Base-by-base conservation (phyloP, 2,113 vertebrate genomes). In the Perca flavescens region DNA sequence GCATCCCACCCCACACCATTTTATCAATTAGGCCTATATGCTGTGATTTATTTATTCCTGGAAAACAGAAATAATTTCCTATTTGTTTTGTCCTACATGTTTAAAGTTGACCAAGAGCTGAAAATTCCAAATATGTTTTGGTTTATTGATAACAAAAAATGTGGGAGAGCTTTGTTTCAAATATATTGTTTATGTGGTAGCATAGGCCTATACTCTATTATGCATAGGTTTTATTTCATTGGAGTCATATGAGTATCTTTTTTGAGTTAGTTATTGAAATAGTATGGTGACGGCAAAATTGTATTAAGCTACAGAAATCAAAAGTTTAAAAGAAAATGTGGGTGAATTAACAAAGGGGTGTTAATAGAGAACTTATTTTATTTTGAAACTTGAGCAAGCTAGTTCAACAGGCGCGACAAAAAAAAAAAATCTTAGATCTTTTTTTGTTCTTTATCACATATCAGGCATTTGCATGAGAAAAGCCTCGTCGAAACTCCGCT, bases 401-500 rank as follows among this genome's bases (percentile, higher is more conserved):
- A 28, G 15, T 36, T 31, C 73, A n/a, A 25, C 58, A 57, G 15
- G 16, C 34, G 11, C n/a, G 6, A 47, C 16, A 19, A 40, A n/a
- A 34, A 34, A n/a, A 34, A 34, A 31, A 5, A 22, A 46, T 43
- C 4, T 40, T 6, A 7, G 2, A 11, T n/a, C 0, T 25, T 13
- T 52, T n/a, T 52, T 40, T 22, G 1, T 50, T 63, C 15, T 47
- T 68, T 22, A 58, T 85, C 60, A 13, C 17, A 15, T 13, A 57
- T 79, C 52, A 5, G 1, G 52, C 1, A 65, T 65, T 77, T 74
- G 71, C 76, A 67, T 52, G 5, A 84, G 43, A 89, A 80, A 34
- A 43, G 22, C 9, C 11, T 49, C 0, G 13, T 75, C 82, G 90
- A 92, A 91, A 93, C 89, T 79, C n/a, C 3, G 5, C 17, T 46